Evolutionary conservation across 1,140 invertebrate genomes (phyloP), one percentile per base, ranked within the genome.

Genomic region (Ladona fulva): DNA sequence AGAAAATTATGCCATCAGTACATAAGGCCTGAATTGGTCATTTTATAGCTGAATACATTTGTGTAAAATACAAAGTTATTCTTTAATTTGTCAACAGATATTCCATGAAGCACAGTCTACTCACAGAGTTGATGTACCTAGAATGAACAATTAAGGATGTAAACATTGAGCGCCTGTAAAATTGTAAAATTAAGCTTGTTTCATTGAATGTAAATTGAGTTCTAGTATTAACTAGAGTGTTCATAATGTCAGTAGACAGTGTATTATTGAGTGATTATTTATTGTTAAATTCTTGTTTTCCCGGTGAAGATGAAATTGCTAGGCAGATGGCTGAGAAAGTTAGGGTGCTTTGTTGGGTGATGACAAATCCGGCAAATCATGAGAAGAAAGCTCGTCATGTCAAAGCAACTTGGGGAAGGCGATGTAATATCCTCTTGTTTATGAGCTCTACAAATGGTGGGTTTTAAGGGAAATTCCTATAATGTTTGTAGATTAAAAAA

Each of bases 301-400:
- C 79, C 88, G 88, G 84, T 77, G 85, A 87, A 80, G 84, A 84
- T 77, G 79, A 80, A 7, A 87, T 95, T 0, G 95, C 96, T 0
- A 88, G 91, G 78, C 88, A 92, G 78, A 84, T 99, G 75, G 87
- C 90, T 7, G 88, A 91, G 78, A 91, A 91, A 83, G 89, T 94
- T n/a, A 88, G 93, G 75, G 91, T 99, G 0, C 87, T 99, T 0
- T 99, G 97, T 83, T 99, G 97, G 96, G 88, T 99, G 14, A 95
- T 99, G 92, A 99, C 97, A 0, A 91, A 91, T 80, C 97, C 96
- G 7, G 89, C 88, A 59, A 97, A 97, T 83, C 95, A 99, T 82
- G 87, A 95, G 81, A 93, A 89, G 79, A 96, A 96, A 84, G 97
- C 97, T 0, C 89, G 88, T 24, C 95, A 97, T 81, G 95, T 99